Evolutionary conservation across 2,797 vertebrate species (phyloP), one percentile per base, ranked within the genome.

Genomic region (Acestrorhynchus altus): DNA sequence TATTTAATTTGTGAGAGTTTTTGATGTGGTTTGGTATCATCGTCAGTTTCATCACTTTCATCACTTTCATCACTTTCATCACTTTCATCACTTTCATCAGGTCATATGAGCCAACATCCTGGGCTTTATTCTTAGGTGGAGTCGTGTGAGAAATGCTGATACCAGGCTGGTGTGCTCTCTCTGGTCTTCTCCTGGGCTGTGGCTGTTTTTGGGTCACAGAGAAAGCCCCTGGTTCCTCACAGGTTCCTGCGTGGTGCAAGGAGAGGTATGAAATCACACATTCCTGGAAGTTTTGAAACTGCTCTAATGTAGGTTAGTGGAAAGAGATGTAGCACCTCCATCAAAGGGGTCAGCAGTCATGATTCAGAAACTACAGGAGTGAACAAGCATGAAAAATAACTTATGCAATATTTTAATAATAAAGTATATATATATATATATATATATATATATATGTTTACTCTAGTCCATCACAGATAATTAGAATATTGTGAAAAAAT

Each of bases 281-380:
- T 79, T 76, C 75, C 80, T 84, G 47, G 76, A 81, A 47, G 64
- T 67, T 76, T 78, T 59, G 47, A 81, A 78, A 82, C 52, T 74
- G n/a, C 56, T 31, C 24, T 24, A 8, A 72, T 72, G 46, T 81
- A 74, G 76, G 81, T 85, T 78, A 65, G 26, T 61, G 22, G 12
- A n/a, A 64, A 13, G 47, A 40, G 31, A 16, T 31, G 5, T 13
- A 31, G 60, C 4, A 47, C 64, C 46, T 67, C 63, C 56, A 46
- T 28, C 24, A 15, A 65, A 26, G 13, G 46, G 47, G 42, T 22
- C 18, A 20, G 0, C 1, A 65, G 16, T 4, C 5, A 39, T 28
- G 61, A 44, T 59, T 4, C 28, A 39, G 51, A 24, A 59, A 18
- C 54, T 40, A 0, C 40, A 46, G 39, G 5, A 46, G 39, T 46